Conservation (phyloP, 2,888 invertebrate genomes). For the Flabesymbios commensalis region DNA sequence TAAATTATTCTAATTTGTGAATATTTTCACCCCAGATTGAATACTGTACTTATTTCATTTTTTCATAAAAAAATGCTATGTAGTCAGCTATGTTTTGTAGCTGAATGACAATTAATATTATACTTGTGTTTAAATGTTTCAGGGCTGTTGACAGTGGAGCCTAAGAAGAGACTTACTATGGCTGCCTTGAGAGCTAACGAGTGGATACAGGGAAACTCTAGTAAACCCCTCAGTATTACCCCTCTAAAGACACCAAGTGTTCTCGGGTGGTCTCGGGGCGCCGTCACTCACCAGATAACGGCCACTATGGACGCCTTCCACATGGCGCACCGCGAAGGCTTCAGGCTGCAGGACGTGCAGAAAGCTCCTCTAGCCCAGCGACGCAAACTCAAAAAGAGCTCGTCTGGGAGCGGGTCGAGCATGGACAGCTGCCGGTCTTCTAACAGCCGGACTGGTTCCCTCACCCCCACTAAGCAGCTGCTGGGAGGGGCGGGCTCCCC, state of each 20-base stretch:
- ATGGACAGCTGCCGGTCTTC: neutral
- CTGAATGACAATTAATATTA: too few species aligned
- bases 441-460: neutral
- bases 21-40: too few species aligned
- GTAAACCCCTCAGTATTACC: conserved; percentile 51
- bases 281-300: conserved; percentile 67
- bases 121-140: too few species aligned
- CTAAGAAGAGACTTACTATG: conserved; percentile 73
- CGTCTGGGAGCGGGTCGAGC: neutral
- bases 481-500: neutral
- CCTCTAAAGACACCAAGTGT: conserved; percentile 71
- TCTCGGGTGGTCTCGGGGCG: conserved; percentile 57
- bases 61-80: too few species aligned
- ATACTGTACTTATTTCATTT: too few species aligned
- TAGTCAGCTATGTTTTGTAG: too few species aligned
- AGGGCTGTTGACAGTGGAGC: conserved; percentile 80
- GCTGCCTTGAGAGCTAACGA: conserved; percentile 70
- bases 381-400: conserved; percentile 67
- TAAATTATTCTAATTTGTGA: too few species aligned
- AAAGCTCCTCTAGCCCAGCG: conserved; percentile 74
- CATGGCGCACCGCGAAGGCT: conserved; percentile 73
- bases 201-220: conserved; percentile 66
- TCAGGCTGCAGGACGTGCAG: conserved; percentile 74
- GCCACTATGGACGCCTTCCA: conserved; percentile 73
- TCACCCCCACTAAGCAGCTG: conserved; percentile 11